These are phyloP conservation scores for Patiria pectinifera DNA, from an alignment of 53 echinoderm and acorn worm genomes.

Conservation along the genomic window DNA sequence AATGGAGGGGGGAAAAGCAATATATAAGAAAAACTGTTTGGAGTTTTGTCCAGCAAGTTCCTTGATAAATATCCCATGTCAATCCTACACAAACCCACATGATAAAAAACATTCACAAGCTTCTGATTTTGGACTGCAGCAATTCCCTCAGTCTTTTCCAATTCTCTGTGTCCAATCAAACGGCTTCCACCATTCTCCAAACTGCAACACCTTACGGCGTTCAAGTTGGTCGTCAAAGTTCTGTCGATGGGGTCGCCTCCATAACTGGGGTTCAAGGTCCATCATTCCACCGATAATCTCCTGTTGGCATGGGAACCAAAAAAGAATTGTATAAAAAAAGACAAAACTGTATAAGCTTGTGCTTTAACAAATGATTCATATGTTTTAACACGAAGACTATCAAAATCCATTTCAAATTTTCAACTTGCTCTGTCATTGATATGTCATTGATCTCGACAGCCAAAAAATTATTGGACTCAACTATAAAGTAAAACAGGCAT, in stretches of 20 bases:
- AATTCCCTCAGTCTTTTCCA: conserved; percentile 56
- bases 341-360: neutral
- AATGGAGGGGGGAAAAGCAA: too few relatives aligned
- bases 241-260: conserved; percentile 89
- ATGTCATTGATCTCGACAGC: too few relatives aligned
- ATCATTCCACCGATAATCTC: conserved; percentile 94
- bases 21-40: too few relatives aligned
- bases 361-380: neutral
- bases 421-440: too few relatives aligned
- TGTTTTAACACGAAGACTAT: too few relatives aligned
- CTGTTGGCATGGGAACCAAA: conserved; percentile 51
- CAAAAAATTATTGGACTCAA: too few relatives aligned
- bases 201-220: conserved; percentile 83
- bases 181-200: conserved; percentile 95
- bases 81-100: too few relatives aligned
- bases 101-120: too few relatives aligned
- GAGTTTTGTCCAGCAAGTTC: too few relatives aligned
- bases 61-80: too few relatives aligned
- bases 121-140: neutral
- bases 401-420: too few relatives aligned
- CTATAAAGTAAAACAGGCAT: too few relatives aligned
- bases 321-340: neutral
- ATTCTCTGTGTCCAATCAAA: conserved; percentile 96
- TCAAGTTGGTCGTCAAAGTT: conserved; percentile 88
- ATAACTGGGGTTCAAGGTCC: conserved; percentile 89